Conservation (phyloP, 2,888 invertebrate species). For the Apodemia duryi region DNA sequence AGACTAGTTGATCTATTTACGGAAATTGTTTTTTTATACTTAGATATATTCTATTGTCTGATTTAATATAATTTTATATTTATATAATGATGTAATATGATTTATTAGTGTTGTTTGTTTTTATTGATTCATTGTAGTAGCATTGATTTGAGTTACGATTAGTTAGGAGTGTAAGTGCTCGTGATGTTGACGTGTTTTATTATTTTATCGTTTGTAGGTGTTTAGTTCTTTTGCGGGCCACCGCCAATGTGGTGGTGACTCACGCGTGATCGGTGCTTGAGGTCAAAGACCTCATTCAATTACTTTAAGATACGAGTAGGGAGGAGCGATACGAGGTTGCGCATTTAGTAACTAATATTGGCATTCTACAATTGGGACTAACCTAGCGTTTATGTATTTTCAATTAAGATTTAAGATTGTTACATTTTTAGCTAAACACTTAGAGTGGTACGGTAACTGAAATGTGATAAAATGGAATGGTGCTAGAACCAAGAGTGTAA, state of each 20-base stretch:
- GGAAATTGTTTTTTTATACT: conserved; percentile 81
- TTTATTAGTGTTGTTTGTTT: conserved; percentile 81
- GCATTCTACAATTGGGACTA: conserved; percentile 81
- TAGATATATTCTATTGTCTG: conserved; percentile 79
- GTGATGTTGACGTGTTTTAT: conserved; percentile 64
- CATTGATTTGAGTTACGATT: conserved; percentile 58
- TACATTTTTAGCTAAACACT: conserved; percentile 80
- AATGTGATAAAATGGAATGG: conserved; percentile 81
- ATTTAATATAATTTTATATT: conserved; percentile 79
- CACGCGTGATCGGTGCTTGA: conserved; percentile 56
- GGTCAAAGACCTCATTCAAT: conserved; percentile 70
- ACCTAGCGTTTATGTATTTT: conserved; percentile 79
- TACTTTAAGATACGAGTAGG: conserved; percentile 58
- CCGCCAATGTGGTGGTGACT: neutral
- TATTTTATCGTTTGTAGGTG: conserved; percentile 69
- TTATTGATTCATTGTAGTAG: conserved; percentile 70
- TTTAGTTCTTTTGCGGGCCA: conserved; percentile 50
- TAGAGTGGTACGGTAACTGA: conserved; percentile 81
- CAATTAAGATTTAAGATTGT: conserved; percentile 78
- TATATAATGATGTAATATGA: conserved; percentile 72
- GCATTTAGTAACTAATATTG: conserved; percentile 78
- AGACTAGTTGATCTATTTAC: conserved; percentile 79
- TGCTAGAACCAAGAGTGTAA: conserved; percentile 80
- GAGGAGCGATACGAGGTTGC: conserved; percentile 69
- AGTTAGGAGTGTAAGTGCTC: conserved; percentile 39